Conservation (phyloP, 2,888 invertebrate genomes). For the Lamellibrachia columna region DNA sequence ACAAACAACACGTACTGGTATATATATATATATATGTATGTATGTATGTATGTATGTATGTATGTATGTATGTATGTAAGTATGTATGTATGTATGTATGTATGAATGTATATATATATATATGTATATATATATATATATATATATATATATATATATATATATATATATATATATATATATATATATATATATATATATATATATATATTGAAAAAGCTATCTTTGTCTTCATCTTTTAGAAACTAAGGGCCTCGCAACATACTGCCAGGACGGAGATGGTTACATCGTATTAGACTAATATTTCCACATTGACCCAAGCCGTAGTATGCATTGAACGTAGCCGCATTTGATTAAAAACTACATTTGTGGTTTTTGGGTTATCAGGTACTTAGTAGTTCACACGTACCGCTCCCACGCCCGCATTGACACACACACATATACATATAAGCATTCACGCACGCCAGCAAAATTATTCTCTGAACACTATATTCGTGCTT, state of each 20-base stretch:
- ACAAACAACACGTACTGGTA: neutral
- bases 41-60: accelerated
- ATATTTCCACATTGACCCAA: neutral
- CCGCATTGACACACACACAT: too few relatives aligned
- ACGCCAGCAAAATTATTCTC: neutral
- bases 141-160: too few relatives aligned
- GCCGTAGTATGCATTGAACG: too few relatives aligned
- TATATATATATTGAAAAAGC: too few relatives aligned
- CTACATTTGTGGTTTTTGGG: too few relatives aligned
- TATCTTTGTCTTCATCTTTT: neutral
- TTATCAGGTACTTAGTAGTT: neutral
- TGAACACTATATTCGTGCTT: neutral
- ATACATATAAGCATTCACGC: too few relatives aligned
- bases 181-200: too few relatives aligned
- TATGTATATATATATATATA: accelerated
- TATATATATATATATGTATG: too few relatives aligned
- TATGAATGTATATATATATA: accelerated
- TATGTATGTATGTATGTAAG: accelerated
- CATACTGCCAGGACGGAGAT: neutral
- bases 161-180: too few relatives aligned
- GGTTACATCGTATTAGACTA: neutral
- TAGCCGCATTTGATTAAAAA: too few relatives aligned
- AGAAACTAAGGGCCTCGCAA: neutral
- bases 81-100: accelerated
- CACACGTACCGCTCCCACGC: too few relatives aligned